These are phyloP conservation scores for Poecilia picta DNA, from an alignment of 2,797 vertebrate species.

Conservation along the genomic window DNA sequence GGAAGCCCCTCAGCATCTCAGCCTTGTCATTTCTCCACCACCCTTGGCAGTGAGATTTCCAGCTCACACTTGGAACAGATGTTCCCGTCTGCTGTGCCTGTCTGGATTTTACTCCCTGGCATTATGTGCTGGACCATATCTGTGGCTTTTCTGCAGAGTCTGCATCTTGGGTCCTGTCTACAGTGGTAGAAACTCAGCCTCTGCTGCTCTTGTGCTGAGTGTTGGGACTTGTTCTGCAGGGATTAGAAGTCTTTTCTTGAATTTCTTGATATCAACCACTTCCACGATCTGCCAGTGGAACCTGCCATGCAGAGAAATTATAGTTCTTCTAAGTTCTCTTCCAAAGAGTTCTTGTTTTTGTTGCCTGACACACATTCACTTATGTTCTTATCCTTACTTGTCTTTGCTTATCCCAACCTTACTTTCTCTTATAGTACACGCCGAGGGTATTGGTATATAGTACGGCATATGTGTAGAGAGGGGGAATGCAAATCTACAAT, in stretches of 20 bases:
- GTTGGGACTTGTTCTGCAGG: background rate
- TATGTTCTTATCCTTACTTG: background rate
- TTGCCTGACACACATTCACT: background rate
- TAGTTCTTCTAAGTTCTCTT: background rate
- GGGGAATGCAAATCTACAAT: background rate
- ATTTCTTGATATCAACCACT: background rate
- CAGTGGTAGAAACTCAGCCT: background rate
- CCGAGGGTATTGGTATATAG: background rate
- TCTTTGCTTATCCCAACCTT: too few relatives aligned
- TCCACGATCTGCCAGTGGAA: background rate
- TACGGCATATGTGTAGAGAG: background rate
- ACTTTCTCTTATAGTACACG: background rate
- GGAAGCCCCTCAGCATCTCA: background rate
- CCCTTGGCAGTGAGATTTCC: slow-evolving; percentile 1
- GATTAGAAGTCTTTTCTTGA: background rate
- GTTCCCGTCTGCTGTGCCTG: background rate
- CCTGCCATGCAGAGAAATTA: background rate
- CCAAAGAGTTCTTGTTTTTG: background rate
- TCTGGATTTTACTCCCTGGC: slow-evolving; percentile 4
- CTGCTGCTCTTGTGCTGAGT: background rate
- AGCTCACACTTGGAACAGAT: slow-evolving; percentile 6
- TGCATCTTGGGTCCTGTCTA: background rate
- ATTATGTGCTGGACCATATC: background rate
- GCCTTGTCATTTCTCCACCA: background rate
- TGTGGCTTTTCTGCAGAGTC: background rate